Conservation (phyloP, 2,888 invertebrate species). For the Eurytoma adleriae region DNA sequence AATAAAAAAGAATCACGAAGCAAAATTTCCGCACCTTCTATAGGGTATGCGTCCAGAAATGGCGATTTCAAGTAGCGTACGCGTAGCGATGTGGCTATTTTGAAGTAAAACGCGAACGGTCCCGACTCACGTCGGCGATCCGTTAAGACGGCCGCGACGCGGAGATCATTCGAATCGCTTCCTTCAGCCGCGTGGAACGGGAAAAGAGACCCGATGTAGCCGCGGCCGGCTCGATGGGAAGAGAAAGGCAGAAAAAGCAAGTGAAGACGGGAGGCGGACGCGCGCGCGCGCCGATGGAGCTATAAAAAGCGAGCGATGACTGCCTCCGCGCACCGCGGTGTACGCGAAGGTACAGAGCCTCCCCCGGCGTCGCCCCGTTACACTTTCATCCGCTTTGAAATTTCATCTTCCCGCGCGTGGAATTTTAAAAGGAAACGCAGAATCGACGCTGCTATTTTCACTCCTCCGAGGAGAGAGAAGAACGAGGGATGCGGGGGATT, state of each 20-base stretch:
- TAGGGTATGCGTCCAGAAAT: not conserved
- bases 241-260: conserved; percentile 3
- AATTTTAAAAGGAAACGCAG: too few species aligned
- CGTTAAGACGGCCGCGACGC: conserved; percentile 41
- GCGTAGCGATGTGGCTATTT: not conserved
- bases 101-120: conserved; percentile 13
- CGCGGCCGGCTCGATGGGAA: not conserved
- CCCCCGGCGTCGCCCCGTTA: too few species aligned
- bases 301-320: too few species aligned
- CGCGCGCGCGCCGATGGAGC: not conserved
- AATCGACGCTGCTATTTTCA: too few species aligned
- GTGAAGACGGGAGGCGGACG: conserved; percentile 1
- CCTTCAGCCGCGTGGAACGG: conserved; percentile 1
- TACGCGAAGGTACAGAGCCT: too few species aligned
- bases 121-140: not conserved
- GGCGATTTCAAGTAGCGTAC: not conserved
- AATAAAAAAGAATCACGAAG: too few species aligned
- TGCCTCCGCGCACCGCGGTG: too few species aligned
- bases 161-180: conserved; percentile 38
- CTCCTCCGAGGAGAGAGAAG: not conserved
- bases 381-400: too few species aligned
- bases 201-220: not conserved
- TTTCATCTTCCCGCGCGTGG: too few species aligned
- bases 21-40: not conserved
- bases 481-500: not conserved